phyloP scores from a whole-genome alignment of 1,140 invertebrate species.

The Lepeophtheirus salmonis region DNA sequence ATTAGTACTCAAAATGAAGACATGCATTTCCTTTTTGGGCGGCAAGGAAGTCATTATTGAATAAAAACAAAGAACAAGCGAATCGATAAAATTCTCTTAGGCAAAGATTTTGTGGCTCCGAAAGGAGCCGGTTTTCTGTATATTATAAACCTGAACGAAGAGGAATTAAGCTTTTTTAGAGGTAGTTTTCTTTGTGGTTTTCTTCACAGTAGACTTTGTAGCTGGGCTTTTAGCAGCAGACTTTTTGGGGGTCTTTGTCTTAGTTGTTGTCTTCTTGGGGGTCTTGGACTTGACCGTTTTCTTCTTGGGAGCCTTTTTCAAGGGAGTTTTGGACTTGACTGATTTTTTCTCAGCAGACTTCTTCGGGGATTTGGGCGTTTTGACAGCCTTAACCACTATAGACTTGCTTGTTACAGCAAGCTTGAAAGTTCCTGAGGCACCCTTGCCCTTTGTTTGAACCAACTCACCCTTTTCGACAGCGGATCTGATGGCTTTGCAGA shows the following conservation, averaged over 20 bases:
- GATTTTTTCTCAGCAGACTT: constrained; percentile 21
- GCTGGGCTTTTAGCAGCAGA: no score
- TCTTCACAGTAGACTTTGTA: no score
- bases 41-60: no score
- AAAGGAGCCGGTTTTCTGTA: no score
- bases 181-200: no score
- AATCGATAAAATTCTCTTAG: no score
- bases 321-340: constrained; percentile 10
- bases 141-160: no score
- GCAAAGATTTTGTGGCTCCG: no score
- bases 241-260: constrained; percentile 36
- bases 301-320: constrained; percentile 7
- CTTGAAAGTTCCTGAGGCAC: constrained; percentile 40
- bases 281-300: constrained; percentile 23
- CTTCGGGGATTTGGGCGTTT: constrained; percentile 23
- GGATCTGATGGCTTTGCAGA: constrained; percentile 31
- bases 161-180: no score
- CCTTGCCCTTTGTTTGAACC: constrained; percentile 40
- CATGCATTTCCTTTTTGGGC: no score
- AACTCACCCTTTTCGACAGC: constrained; percentile 33
- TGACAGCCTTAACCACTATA: constrained; percentile 21
- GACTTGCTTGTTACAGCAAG: constrained; percentile 24
- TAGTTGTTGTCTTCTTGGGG: constrained; percentile 16
- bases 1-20: no score
- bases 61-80: no score